A percentile compares a stretch with the other conserved stretches of the same genome.
Conservation (phyloP, 1,140 invertebrate species). For the Drosophila rufa region DNA sequence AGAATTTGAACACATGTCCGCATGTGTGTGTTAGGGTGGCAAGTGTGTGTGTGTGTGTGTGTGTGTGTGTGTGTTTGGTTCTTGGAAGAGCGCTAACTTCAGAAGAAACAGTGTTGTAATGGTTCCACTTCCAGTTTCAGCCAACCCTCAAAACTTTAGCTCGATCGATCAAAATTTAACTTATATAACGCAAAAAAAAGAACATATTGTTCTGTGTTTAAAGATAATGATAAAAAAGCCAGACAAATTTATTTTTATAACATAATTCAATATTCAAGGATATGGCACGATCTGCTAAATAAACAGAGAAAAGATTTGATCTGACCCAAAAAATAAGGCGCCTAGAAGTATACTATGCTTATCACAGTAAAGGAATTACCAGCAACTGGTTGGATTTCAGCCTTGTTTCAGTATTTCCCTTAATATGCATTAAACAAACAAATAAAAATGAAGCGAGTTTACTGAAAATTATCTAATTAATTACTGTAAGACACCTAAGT, state of each 20-base stretch:
- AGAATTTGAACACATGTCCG: conserved; percentile 11
- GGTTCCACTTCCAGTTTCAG: not conserved
- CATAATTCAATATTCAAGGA: not conserved
- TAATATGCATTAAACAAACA: no score
- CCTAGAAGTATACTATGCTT: not conserved
- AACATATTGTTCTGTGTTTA: no score
- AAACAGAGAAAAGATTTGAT: not conserved
- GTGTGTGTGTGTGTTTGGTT: conserved; percentile 19
- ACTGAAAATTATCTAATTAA: not conserved
- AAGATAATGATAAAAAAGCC: not conserved
- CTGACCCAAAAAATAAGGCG: no score
- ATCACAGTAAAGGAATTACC: no score
- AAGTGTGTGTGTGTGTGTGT: conserved; percentile 16
- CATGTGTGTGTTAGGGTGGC: conserved; percentile 23
- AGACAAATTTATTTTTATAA: not conserved
- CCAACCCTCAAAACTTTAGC: not conserved
- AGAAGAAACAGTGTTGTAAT: conserved; percentile 35
- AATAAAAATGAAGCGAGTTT: no score
- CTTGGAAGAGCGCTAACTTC: conserved; percentile 64
- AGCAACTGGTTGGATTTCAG: no score
- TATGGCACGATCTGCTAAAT: conserved; percentile 2
- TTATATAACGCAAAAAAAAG: not conserved
- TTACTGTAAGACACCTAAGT: not conserved
- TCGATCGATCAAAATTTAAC: conserved; percentile 1
- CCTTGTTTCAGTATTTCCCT: not conserved